phyloP scores from a whole-genome alignment of 2,797 vertebrate species.

The Sebastes hubbsi region DNA sequence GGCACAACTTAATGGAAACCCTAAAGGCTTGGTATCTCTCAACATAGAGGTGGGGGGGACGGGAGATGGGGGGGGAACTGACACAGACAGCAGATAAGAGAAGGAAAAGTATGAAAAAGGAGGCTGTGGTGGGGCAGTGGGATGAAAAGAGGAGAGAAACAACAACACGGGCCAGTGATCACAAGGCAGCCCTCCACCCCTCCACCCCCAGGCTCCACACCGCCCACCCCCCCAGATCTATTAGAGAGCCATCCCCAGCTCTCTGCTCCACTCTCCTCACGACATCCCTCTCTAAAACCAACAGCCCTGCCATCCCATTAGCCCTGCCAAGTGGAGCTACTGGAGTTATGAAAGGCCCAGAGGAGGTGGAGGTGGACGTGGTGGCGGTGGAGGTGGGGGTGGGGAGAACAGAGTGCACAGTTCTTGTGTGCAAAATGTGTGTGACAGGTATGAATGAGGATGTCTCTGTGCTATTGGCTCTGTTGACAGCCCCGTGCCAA shows the following conservation, averaged over 20 bases:
- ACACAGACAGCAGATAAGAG: conserved; percentile 48
- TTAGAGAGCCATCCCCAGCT: conserved; percentile 54
- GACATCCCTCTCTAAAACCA: conserved; percentile 60
- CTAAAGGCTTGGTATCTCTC: conserved; percentile 50
- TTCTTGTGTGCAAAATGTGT: conserved; percentile 17
- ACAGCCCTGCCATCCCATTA: conserved; percentile 61
- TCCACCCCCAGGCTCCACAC: conserved; percentile 6
- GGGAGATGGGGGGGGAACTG: not conserved
- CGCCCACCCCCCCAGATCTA: conserved; percentile 38
- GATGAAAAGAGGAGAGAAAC: conserved; percentile 42
- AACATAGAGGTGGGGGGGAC: not conserved
- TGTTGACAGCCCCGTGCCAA: conserved; percentile 37
- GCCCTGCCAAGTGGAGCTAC: conserved; percentile 55
- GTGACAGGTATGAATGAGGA: conserved; percentile 55
- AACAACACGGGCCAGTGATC: conserved; percentile 54
- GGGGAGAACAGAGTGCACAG: not conserved
- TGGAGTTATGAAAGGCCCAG: conserved; percentile 44
- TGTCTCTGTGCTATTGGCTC: conserved; percentile 50
- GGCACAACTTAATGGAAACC: conserved; percentile 60
- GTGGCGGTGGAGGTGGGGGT: not conserved
- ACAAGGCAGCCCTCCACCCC: conserved; percentile 35
- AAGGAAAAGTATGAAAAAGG: conserved; percentile 27
- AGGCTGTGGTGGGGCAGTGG: conserved; percentile 14
- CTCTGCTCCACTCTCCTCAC: conserved; percentile 48
- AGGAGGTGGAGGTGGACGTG: conserved; percentile 24